Conservation (phyloP, 2,888 invertebrate species). For the Leucophenga maculata region DNA sequence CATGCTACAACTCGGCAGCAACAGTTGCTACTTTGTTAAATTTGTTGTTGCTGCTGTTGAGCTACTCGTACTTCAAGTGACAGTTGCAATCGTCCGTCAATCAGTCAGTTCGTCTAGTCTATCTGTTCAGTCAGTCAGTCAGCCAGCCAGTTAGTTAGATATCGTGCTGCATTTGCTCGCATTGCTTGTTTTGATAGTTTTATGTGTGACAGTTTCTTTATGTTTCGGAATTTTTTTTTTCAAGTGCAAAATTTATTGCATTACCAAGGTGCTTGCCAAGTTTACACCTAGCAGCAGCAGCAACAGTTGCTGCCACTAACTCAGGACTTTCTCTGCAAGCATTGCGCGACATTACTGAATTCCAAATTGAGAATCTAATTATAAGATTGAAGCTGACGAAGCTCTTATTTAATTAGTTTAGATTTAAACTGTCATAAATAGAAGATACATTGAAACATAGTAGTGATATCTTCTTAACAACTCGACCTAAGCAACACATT, state of each 20-base stretch:
- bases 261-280: slow-evolving; percentile 48
- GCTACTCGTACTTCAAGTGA: slow-evolving; percentile 54
- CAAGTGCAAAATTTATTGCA: slow-evolving; percentile 64
- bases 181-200: slow-evolving; percentile 43
- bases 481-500: too few relatives aligned
- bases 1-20: slow-evolving; percentile 49
- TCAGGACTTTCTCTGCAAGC: slow-evolving; percentile 55
- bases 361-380: too few relatives aligned
- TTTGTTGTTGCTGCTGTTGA: slow-evolving; percentile 12
- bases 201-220: slow-evolving; percentile 64
- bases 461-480: too few relatives aligned
- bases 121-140: slow-evolving; percentile 37
- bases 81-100: slow-evolving; percentile 58
- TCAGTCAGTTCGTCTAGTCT: too few relatives aligned
- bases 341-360: slow-evolving; percentile 26
- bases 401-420: too few relatives aligned
- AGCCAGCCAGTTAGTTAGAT: slow-evolving; percentile 40
- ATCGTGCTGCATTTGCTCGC: slow-evolving; percentile 19
- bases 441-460: too few relatives aligned
- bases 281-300: slow-evolving; percentile 43
- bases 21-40: slow-evolving; percentile 9
- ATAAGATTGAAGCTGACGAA: too few relatives aligned
- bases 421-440: too few relatives aligned
- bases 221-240: slow-evolving; percentile 55
- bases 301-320: slow-evolving; percentile 47